These are phyloP conservation scores for Dendrocopos noguchii DNA, from an alignment of 2,113 vertebrate genomes.

Conservation along the genomic window DNA sequence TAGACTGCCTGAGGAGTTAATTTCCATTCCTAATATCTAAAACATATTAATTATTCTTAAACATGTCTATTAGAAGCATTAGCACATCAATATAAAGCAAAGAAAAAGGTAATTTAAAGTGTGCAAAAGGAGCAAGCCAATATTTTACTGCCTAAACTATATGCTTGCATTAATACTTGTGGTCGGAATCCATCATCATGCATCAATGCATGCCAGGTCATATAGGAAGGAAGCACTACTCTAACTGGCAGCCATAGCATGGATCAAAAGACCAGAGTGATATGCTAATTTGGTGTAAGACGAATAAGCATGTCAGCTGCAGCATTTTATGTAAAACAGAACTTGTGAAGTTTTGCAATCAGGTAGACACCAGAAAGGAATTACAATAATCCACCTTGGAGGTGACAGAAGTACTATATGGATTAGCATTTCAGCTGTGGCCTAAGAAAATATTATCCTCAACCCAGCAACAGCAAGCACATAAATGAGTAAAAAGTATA, in stretches of 20 bases:
- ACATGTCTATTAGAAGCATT: background rate
- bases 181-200: slow-evolving; percentile 7
- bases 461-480: background rate
- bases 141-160: slow-evolving; percentile 28
- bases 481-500: background rate
- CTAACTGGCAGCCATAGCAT: slow-evolving; percentile 29
- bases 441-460: slow-evolving; percentile 45
- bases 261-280: slow-evolving; percentile 58
- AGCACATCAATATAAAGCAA: slow-evolving; percentile 28
- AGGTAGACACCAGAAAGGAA: slow-evolving; percentile 56
- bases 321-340: slow-evolving; percentile 57
- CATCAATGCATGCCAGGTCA: background rate
- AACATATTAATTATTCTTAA: slow-evolving; percentile 37
- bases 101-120: slow-evolving; percentile 16
- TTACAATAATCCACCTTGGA: slow-evolving; percentile 58
- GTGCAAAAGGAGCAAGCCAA: slow-evolving; percentile 1
- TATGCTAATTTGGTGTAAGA: slow-evolving; percentile 64
- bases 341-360: slow-evolving; percentile 59
- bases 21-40: background rate
- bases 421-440: slow-evolving; percentile 44
- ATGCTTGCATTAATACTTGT: slow-evolving; percentile 31
- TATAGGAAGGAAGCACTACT: background rate
- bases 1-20: background rate
- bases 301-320: slow-evolving; percentile 33
- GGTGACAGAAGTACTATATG: slow-evolving; percentile 44